Evolutionary conservation across 2,888 invertebrate species (phyloP).

Genomic region (Microdon myrmicae): DNA sequence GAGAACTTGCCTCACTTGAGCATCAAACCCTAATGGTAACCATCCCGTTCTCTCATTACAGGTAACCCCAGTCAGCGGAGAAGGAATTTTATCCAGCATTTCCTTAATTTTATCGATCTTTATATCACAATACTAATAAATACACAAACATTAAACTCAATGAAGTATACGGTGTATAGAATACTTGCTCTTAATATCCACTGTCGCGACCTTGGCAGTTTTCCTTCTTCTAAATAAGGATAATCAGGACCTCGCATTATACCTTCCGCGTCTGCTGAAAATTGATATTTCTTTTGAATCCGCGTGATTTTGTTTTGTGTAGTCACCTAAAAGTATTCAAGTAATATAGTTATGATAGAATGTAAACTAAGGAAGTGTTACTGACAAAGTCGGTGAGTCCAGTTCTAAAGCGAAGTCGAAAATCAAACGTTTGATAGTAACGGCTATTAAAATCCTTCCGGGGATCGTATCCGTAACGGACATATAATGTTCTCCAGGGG

Average conservation of each 20-base stretch:
- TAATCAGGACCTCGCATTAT: conserved; percentile 63
- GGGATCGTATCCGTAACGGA: conserved; percentile 91
- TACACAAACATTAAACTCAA: conserved; percentile 12
- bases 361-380: neutral
- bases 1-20: conserved; percentile 78
- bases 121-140: conserved; percentile 80
- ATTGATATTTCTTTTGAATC: conserved; percentile 52
- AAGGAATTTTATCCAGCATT: conserved; percentile 76
- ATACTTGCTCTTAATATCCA: conserved; percentile 84
- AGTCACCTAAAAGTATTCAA: conserved; percentile 7
- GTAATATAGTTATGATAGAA: neutral
- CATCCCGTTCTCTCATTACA: conserved; percentile 83
- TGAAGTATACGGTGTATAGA: neutral
- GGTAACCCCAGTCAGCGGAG: conserved; percentile 70
- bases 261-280: conserved; percentile 63
- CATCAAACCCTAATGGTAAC: conserved; percentile 78
- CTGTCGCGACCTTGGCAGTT: conserved; percentile 83
- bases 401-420: conserved; percentile 69
- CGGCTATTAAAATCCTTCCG: conserved; percentile 80
- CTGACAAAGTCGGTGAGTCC: conserved; percentile 62
- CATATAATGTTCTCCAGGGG: conserved; percentile 94
- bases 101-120: conserved; percentile 81
- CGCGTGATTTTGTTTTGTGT: conserved; percentile 10
- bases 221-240: conserved; percentile 74
- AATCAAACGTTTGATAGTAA: conserved; percentile 90